Base-by-base conservation (phyloP, 2,113 vertebrate species). In the Coreoperca whiteheadi region DNA sequence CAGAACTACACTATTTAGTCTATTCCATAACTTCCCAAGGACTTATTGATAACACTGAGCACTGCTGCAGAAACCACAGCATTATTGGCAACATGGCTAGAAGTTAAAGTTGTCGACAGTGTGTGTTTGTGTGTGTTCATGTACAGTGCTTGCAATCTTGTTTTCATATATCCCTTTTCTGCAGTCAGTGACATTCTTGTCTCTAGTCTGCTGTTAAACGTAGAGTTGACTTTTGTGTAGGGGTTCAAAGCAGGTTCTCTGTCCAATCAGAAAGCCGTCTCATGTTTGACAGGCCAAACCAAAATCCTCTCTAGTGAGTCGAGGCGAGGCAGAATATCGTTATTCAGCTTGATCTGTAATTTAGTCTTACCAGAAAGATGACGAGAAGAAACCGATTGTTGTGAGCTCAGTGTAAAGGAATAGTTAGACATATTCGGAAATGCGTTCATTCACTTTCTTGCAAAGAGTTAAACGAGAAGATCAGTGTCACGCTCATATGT, bases 1-100 rank as follows among this genome's bases (percentile, higher is more conserved):
- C 88, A 74, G 4, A 79, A 68, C 77, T 70, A 60, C 65, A 86
- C 67, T 92, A 89, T 93, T 93, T 92, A 88, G 93, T 90, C 88
- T 93, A 72, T 77, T 76, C 46, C 69, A 71, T 67, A 74, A 78
- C 53, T 76, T 87, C 50, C 30, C 92, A 93, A 92, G 91, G 90
- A 85, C 78, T 61, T 46, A 71, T 81, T 83, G 87, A 90, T 86
- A 91, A 88, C 73, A 85, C 48, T 37, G 32, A 61, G 37, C 73
- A 53, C 71, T 76, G 57, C 54, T 37, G 59, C 74, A 65, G 18
- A 72, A 85, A 85, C 71, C 64, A 79, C 75, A 60, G 21, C 30
- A 15, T 61, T 59, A 69, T 51, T 79, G 56, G 76, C 64, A 75
- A 64, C 51, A 48, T 21, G 11, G 39, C 39, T 28, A n/a, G 20